Evolutionary conservation across 2,113 vertebrate species (phyloP).

Genomic region (Hymenochirus boettgeri): DNA sequence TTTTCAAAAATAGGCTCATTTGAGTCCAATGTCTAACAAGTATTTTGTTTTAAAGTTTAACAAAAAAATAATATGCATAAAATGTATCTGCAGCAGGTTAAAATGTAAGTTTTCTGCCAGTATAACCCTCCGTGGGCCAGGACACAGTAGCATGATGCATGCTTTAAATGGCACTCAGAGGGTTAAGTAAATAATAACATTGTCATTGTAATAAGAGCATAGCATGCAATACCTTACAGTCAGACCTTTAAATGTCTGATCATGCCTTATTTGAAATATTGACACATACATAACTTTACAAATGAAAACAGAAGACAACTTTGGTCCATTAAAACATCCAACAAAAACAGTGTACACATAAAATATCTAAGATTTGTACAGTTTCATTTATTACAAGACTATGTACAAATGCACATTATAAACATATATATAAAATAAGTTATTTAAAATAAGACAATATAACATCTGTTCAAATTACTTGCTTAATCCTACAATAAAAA

Average conservation of each 20-base stretch:
- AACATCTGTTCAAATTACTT: constrained; percentile 60
- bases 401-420: constrained; percentile 98
- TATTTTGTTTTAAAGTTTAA: constrained; percentile 63
- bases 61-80: constrained; percentile 62
- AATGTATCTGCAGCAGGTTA: constrained; percentile 53
- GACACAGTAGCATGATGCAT: constrained; percentile 1
- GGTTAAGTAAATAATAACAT: constrained; percentile 57
- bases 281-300: constrained; percentile 54
- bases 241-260: constrained; percentile 72
- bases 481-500: constrained; percentile 2
- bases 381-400: constrained; percentile 93
- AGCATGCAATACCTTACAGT: constrained; percentile 85
- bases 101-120: constrained; percentile 58
- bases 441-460: constrained; percentile 93
- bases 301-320: constrained; percentile 76
- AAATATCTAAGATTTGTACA: constrained; percentile 90
- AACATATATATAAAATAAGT: constrained; percentile 98
- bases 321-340: constrained; percentile 97
- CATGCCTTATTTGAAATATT: constrained; percentile 68
- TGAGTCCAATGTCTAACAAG: constrained; percentile 62
- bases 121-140: background rate
- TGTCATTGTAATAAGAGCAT: constrained; percentile 63
- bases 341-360: constrained; percentile 86
- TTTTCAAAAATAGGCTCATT: constrained; percentile 79
- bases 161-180: background rate